Conservation (phyloP, 2,113 vertebrate genomes). For the Pseudonaja textilis region DNA sequence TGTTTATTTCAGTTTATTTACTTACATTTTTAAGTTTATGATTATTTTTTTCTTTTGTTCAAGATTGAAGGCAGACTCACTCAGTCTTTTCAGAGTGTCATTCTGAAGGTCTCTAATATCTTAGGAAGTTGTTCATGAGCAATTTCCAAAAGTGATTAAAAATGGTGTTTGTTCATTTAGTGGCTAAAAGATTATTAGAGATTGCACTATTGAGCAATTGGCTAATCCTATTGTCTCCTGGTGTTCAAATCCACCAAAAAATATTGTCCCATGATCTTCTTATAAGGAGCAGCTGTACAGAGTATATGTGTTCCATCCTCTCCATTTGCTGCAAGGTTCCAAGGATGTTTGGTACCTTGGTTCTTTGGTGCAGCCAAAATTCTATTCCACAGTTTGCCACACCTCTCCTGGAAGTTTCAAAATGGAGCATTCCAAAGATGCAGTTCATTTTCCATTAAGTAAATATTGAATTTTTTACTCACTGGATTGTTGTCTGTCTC, state of each 20-base stretch:
- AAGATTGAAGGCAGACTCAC: not conserved
- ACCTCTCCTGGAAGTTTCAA: not conserved
- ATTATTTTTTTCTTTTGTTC: not conserved
- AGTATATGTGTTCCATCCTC: not conserved
- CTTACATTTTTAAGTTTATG: not conserved
- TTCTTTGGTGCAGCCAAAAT: not conserved
- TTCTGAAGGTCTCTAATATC: not conserved
- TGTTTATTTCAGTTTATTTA: not conserved
- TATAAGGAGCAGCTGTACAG: not conserved
- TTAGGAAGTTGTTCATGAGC: not conserved
- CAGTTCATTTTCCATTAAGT: not conserved
- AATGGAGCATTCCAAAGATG: not conserved
- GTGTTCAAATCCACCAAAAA: not conserved
- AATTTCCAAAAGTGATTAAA: not conserved
- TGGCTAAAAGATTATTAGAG: not conserved
- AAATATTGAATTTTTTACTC: not conserved
- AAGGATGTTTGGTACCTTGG: not conserved
- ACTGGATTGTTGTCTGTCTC: not conserved
- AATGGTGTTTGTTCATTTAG: not conserved
- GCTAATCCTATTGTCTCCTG: not conserved
- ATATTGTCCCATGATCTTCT: not conserved
- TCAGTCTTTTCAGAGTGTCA: not conserved
- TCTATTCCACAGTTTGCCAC: not conserved
- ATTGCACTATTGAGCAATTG: not conserved
- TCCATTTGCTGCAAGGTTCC: not conserved